Percentiles rank a stretch among this genome's conserved stretches.
Evolutionary conservation across 2,797 vertebrate genomes (phyloP).

Genomic region (Gadopsis bispinosus): DNA sequence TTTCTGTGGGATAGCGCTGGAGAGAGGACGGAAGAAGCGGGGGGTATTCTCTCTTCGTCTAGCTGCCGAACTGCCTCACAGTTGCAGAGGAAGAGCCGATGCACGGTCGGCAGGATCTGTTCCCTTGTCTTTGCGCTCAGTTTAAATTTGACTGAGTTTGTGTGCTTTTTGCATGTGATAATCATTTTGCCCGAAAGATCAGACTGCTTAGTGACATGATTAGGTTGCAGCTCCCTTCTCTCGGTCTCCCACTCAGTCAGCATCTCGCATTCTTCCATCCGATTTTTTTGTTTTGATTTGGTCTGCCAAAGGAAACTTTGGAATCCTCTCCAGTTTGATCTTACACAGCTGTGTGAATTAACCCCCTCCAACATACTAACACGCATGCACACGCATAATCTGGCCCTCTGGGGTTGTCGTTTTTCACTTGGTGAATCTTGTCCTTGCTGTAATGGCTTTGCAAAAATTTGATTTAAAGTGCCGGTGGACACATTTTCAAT

Average conservation of each 20-base stretch:
- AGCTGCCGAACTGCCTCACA: slow-evolving; percentile 28
- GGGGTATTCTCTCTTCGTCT: slow-evolving; percentile 16
- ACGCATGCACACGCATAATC: slow-evolving; percentile 27
- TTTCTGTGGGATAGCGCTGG: slow-evolving; percentile 47
- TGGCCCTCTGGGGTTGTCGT: slow-evolving; percentile 39
- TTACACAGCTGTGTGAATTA: slow-evolving; percentile 69
- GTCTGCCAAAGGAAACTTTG: slow-evolving; percentile 75
- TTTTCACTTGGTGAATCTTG: slow-evolving; percentile 23
- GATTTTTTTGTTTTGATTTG: slow-evolving; percentile 63
- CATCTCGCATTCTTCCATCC: slow-evolving; percentile 53
- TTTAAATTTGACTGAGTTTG: slow-evolving; percentile 25
- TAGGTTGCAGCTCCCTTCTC: slow-evolving; percentile 36
- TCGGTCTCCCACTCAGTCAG: slow-evolving; percentile 15
- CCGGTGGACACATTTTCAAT: not conserved
- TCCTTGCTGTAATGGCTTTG: slow-evolving; percentile 13
- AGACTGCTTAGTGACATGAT: slow-evolving; percentile 39
- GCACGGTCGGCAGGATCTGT: slow-evolving; percentile 7
- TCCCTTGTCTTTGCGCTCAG: not conserved
- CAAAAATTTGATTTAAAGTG: slow-evolving; percentile 9
- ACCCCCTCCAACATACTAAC: slow-evolving; percentile 28
- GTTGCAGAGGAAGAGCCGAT: slow-evolving; percentile 36
- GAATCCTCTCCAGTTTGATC: slow-evolving; percentile 66
- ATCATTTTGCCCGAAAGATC: slow-evolving; percentile 64
- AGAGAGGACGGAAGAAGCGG: slow-evolving; percentile 30
- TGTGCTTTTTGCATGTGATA: slow-evolving; percentile 28